These are phyloP conservation scores for Thrips palmi DNA, from an alignment of 1,140 invertebrate species.

Conservation along the genomic window DNA sequence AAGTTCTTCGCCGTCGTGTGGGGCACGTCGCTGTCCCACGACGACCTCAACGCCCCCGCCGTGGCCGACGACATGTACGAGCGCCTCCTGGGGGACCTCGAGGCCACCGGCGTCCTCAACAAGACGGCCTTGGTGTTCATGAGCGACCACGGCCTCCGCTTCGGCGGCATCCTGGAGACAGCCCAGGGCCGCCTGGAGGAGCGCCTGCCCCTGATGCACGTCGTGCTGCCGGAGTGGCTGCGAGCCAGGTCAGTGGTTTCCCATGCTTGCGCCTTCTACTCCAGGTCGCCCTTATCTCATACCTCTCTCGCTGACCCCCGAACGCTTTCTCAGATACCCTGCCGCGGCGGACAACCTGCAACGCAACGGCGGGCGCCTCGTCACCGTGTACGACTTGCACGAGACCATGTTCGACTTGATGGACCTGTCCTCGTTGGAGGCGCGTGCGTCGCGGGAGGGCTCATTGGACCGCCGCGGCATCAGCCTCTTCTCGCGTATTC, in stretches of 20 bases:
- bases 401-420: slow-evolving; percentile 43
- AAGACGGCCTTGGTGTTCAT: slow-evolving; percentile 39
- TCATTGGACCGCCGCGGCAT: too few relatives aligned
- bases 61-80: slow-evolving; percentile 24
- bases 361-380: slow-evolving; percentile 31
- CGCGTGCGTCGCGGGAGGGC: too few relatives aligned
- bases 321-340: too few relatives aligned
- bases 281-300: too few relatives aligned
- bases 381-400: slow-evolving; percentile 41
- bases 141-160: slow-evolving; percentile 53
- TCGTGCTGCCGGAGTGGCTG: slow-evolving; percentile 40
- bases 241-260: too few relatives aligned
- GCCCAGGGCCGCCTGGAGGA: slow-evolving; percentile 45
- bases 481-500: too few relatives aligned
- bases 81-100: slow-evolving; percentile 19
- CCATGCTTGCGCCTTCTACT: too few relatives aligned
- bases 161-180: slow-evolving; percentile 41
- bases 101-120: slow-evolving; percentile 20
- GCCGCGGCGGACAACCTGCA: slow-evolving; percentile 28
- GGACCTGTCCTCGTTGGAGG: slow-evolving; percentile 23
- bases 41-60: slow-evolving; percentile 26
- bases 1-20: slow-evolving; percentile 29
- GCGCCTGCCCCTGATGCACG: slow-evolving; percentile 41
- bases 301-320: too few relatives aligned
- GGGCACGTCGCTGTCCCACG: slow-evolving; percentile 30